phyloP scores from a whole-genome alignment of 2,113 vertebrate species.

The Sus scrofa region DNA sequence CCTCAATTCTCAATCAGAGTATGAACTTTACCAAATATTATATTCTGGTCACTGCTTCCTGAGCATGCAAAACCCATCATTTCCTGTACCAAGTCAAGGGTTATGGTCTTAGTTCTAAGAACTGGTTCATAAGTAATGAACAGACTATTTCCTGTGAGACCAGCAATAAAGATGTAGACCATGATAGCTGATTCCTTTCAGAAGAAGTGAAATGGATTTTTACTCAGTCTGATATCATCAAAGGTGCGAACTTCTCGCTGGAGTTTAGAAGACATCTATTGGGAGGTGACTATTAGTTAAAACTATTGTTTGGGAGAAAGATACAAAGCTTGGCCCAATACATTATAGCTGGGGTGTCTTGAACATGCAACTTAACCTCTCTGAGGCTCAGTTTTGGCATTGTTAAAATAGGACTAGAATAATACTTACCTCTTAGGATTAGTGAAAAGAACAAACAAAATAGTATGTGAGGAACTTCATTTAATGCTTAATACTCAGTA shows the following conservation, averaged over 20 bases:
- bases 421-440: neutral
- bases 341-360: neutral
- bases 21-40: slow-evolving; percentile 26
- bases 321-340: neutral
- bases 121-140: slow-evolving; percentile 34
- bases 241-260: neutral
- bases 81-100: slow-evolving; percentile 63
- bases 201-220: neutral
- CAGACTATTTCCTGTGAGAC: slow-evolving; percentile 55
- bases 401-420: neutral
- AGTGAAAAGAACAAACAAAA: neutral
- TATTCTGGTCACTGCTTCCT: slow-evolving; percentile 67
- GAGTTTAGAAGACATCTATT: neutral
- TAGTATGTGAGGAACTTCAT: neutral
- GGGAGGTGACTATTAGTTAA: neutral
- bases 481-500: neutral
- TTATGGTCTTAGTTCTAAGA: slow-evolving; percentile 65
- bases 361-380: neutral
- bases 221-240: neutral
- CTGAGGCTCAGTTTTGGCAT: neutral
- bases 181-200: neutral
- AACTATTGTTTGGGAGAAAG: neutral
- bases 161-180: neutral
- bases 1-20: neutral
- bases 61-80: slow-evolving; percentile 16